Evolutionary conservation across 2,888 invertebrate genomes (phyloP), one percentile per base, ranked within the genome.

Genomic region (Ophion costatus): DNA sequence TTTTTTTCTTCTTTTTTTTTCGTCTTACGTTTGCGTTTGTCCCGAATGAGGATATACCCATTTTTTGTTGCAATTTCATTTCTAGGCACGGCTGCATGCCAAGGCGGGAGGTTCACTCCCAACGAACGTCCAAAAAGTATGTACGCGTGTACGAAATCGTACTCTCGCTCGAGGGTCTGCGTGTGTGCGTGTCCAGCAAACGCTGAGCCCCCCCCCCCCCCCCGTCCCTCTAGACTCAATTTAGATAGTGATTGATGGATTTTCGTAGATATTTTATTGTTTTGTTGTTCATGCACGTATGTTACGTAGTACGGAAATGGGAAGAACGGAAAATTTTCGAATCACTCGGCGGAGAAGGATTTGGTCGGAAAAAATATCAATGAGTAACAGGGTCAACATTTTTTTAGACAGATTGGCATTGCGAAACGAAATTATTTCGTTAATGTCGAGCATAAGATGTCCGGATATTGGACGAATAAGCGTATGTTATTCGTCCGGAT

Each of bases 51-150:
- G 82, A 75, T 77, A 29, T 80, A 86, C 33, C 70, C 56, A 84
- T 86, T 77, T 83, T n/a, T 78, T 33, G n/a, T 51, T 45, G 3
- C 38, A 76, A 75, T 88, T 88, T 88, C 82, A 85, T 87, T 88
- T 88, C 85, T 88, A 88, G 88, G 87, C 87, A 87, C 83, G 82
- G 82, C n/a, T 86, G 85, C 85, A 88, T 87, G 86, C 85, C 85
- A 88, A 88, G 86, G 84, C 86, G 83, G 88, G 85, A 86, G 85
- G 82, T 84, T 61, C 86, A 67, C 80, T 83, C 82, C 87, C 86
- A 83, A 85, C 83, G 84, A 85, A 82, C 85, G 81, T 71, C 76
- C 84, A 86, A 88, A 86, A 80, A 86, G 88, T 88, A 88, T 88
- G 88, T 88, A 88, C 81, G 87, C 69, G 87, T 87, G 88, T 81